A percentile compares a stretch with the other conserved stretches of the same genome.
Evolutionary conservation across 2,888 invertebrate genomes (phyloP).

Genomic region (Vesta saturnalis): DNA sequence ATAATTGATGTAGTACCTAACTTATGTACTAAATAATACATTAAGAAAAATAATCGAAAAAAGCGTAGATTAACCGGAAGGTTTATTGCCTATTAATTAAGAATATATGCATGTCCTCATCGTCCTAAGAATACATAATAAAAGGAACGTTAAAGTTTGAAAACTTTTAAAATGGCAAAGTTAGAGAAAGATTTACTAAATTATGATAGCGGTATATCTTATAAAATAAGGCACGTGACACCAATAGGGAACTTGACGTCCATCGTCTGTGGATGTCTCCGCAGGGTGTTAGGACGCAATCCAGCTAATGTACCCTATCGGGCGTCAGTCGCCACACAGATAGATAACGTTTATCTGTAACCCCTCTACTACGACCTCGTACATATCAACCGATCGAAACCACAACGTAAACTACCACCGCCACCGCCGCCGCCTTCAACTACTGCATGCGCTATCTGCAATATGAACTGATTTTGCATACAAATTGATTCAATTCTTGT

Average conservation of each 20-base stretch:
- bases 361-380: constrained; percentile 44
- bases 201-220: constrained; percentile 32
- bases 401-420: constrained; percentile 18
- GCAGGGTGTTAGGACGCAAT: constrained; percentile 46
- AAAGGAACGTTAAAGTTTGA: constrained; percentile 28
- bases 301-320: constrained; percentile 52
- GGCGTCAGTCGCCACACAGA: constrained; percentile 52
- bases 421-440: constrained; percentile 25
- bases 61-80: not conserved
- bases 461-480: constrained; percentile 47
- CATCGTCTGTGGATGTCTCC: constrained; percentile 28
- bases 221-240: constrained; percentile 26
- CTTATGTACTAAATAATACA: too few species aligned
- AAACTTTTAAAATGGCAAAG: constrained; percentile 34
- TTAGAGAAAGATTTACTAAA: constrained; percentile 33
- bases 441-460: constrained; percentile 47
- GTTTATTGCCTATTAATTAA: constrained; percentile 17
- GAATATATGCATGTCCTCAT: constrained; percentile 1
- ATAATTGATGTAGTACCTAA: too few species aligned
- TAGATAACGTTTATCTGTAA: constrained; percentile 53
- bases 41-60: not conserved
- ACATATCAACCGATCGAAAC: constrained; percentile 45
- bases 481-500: constrained; percentile 43
- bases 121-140: constrained; percentile 18
- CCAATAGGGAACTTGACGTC: constrained; percentile 24